phyloP scores from a whole-genome alignment of 2,888 invertebrate species.

The Protophormia terraenovae region DNA sequence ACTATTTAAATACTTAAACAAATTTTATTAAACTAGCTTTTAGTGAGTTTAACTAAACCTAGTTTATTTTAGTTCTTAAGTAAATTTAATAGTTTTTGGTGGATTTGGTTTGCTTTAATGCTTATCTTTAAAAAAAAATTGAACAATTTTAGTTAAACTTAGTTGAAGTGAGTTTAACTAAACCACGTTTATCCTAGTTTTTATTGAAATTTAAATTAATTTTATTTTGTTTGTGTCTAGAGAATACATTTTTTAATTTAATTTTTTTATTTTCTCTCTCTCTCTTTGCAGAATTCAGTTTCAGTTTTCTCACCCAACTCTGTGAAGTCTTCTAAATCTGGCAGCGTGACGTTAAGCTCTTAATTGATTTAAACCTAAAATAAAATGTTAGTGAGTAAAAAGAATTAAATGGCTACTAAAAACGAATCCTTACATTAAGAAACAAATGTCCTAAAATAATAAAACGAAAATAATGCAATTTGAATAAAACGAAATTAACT shows the following conservation, averaged over 20 bases:
- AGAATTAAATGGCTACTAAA: not conserved
- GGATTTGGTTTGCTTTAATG: no score
- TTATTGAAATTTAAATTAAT: not conserved
- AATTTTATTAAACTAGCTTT: no score
- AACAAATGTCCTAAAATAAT: not conserved
- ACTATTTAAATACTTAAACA: no score
- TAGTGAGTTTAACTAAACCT: no score
- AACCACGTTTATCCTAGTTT: no score
- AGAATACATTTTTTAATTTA: not conserved
- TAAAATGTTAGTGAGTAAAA: constrained; percentile 30
- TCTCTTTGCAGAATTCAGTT: constrained; percentile 55
- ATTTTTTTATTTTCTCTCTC: not conserved
- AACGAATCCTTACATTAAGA: not conserved
- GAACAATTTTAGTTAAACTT: no score
- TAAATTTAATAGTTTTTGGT: no score
- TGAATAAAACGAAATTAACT: not conserved
- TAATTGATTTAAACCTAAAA: not conserved
- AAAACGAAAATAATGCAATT: not conserved
- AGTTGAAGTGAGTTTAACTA: no score
- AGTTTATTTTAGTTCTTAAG: no score
- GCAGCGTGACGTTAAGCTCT: not conserved
- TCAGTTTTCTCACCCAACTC: constrained; percentile 61
- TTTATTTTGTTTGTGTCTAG: no score
- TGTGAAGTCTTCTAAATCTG: constrained; percentile 61
- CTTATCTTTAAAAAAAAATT: no score